Conservation (phyloP, 1,140 invertebrate genomes). For the Rhagoletis zephyria region DNA sequence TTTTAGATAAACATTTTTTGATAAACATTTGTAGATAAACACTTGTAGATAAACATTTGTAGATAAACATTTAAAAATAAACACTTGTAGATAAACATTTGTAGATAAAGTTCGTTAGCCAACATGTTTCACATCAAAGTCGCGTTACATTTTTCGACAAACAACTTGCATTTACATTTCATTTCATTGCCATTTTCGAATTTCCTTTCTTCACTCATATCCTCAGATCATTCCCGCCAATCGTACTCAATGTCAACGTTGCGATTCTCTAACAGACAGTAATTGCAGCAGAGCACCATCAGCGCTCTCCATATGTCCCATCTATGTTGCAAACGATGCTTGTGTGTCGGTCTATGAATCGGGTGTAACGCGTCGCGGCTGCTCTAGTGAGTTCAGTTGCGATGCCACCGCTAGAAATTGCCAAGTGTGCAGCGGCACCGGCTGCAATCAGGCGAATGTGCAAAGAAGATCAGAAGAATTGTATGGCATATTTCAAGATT, state of each 20-base stretch:
- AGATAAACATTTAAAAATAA: too few relatives aligned
- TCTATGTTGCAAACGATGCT: conserved; percentile 60
- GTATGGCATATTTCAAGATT: conserved; percentile 56
- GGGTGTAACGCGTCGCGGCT: conserved; percentile 62
- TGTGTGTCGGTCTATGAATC: conserved; percentile 61
- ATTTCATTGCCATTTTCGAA: too few relatives aligned
- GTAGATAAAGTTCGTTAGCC: too few relatives aligned
- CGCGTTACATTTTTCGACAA: too few relatives aligned
- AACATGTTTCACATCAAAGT: too few relatives aligned
- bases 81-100: too few relatives aligned
- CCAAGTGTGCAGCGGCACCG: conserved; percentile 59
- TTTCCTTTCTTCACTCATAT: not conserved
- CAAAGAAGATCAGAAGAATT: conserved; percentile 54
- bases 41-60: too few relatives aligned
- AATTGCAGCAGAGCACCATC: conserved; percentile 60
- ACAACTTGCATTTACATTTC: too few relatives aligned
- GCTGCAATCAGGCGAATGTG: conserved; percentile 66
- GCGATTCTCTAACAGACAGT: conserved; percentile 59
- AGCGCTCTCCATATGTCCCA: conserved; percentile 60
- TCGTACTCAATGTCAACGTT: conserved; percentile 64
- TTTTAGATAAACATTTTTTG: too few relatives aligned
- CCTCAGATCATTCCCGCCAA: conserved; percentile 58
- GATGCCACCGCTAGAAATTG: conserved; percentile 61
- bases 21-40: too few relatives aligned
- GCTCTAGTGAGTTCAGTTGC: conserved; percentile 62